phyloP scores from a whole-genome alignment of 2,113 vertebrate species.

The Cygnus buccinator region DNA sequence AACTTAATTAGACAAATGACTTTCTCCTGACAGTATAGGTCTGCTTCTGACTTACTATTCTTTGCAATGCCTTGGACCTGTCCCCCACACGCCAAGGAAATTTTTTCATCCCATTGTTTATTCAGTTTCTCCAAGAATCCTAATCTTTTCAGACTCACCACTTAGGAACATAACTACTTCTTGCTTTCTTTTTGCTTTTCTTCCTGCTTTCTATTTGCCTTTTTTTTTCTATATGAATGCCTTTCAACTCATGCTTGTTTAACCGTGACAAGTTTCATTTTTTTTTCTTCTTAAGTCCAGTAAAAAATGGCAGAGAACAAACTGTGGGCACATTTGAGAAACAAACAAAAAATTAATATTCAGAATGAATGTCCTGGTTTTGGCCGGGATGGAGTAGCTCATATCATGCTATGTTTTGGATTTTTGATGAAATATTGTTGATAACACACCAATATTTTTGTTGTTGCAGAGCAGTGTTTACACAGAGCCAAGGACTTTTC shows the following conservation, averaged over 20 bases:
- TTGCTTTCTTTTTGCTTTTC: background rate
- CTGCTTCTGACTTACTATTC: background rate
- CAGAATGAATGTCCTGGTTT: too few relatives aligned
- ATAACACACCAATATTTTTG: too few relatives aligned
- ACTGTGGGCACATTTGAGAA: background rate
- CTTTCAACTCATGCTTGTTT: background rate
- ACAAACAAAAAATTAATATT: background rate
- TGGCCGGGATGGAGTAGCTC: too few relatives aligned
- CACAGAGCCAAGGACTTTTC: too few relatives aligned
- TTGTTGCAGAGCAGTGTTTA: too few relatives aligned
- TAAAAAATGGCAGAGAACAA: background rate
- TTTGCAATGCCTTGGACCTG: background rate
- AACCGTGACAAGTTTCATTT: background rate
- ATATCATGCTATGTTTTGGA: too few relatives aligned
- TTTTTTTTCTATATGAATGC: background rate
- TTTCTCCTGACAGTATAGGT: background rate
- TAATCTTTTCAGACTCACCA: background rate
- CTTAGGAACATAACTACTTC: background rate
- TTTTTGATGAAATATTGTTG: too few relatives aligned
- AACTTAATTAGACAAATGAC: background rate
- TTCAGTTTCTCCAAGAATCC: background rate
- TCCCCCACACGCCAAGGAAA: too few relatives aligned
- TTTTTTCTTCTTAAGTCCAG: background rate
- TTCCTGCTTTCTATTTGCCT: background rate
- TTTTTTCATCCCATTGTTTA: background rate